Base-by-base conservation (phyloP, 1,140 invertebrate genomes). In the Caerostris extrusa region DNA sequence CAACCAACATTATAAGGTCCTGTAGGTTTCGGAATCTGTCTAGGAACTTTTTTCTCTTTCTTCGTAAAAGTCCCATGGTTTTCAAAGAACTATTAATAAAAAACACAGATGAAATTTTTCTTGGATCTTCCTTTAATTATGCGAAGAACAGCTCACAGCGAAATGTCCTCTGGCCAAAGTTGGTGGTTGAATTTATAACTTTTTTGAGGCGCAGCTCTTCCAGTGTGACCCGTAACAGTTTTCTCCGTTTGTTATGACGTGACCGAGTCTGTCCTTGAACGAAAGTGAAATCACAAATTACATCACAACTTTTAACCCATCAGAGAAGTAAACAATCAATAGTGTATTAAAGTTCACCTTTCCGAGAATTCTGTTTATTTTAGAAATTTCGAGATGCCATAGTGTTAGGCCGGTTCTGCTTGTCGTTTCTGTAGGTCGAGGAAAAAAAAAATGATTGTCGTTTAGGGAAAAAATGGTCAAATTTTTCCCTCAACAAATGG, bases 1-100 rank as follows among this genome's bases (percentile, higher is more conserved):
- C 93, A 95, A 3, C 95, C 95, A 19, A 95, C 94, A 53, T 50
- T 88, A 64, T 95, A 94, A 61, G 95, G 94, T 12, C 95, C 95
- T 0, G 93, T 94, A 3, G 95, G 95, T 12, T 94, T 86, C 5
- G 95, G 94, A 5, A 95, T 90, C 82, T 95, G 93, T 57, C 90
- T 61, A 8, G 91, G 83, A 53, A 71, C 19, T 67, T 91, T 89
- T 57, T 85, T 87, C 14, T 56, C 71, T 71, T 93, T 93, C 17
- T 67, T 89, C 57, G 57, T 55, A 56, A 91, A 19, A 91, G 7
- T 4, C 69, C 90, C 90, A 91, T 91, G 57, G 56, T 34, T 61
- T 10, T 85, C 5, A 10, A 82, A 82, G 14, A 34, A 77, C 12
- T 77, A 7, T 53, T 77, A 12, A 53, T 77, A 34, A 34, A 34